These are phyloP conservation scores for Lates calcarifer DNA, from an alignment of 2,113 vertebrate species.

Conservation along the genomic window DNA sequence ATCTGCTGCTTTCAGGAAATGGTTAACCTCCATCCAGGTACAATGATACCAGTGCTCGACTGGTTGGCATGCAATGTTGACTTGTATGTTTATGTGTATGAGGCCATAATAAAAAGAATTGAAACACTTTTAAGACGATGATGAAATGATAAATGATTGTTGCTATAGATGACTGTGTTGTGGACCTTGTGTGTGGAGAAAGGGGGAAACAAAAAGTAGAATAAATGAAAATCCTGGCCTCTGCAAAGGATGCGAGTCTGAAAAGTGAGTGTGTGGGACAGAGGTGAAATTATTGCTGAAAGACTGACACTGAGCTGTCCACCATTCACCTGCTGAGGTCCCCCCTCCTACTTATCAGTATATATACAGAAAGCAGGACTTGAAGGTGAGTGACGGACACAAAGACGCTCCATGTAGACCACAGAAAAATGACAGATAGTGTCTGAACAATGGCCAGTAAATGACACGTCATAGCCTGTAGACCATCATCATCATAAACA, in stretches of 20 bases:
- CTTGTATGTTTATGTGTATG: background rate
- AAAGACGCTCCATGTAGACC: background rate
- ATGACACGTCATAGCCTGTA: background rate
- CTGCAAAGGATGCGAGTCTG: slow-evolving; percentile 22
- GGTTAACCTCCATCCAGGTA: slow-evolving; percentile 45
- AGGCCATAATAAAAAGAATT: slow-evolving; percentile 47
- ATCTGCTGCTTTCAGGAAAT: slow-evolving; percentile 27
- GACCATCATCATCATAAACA: background rate
- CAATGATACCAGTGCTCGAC: background rate
- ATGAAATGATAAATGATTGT: slow-evolving; percentile 5
- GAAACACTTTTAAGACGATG: background rate
- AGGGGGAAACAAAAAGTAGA: slow-evolving; percentile 2
- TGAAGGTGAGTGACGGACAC: slow-evolving; percentile 66
- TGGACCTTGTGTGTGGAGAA: slow-evolving; percentile 22
- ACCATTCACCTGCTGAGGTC: slow-evolving; percentile 19
- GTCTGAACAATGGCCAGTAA: background rate
- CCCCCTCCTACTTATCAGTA: slow-evolving; percentile 36
- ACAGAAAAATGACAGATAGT: background rate
- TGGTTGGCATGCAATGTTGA: slow-evolving; percentile 36
- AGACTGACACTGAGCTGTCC: slow-evolving; percentile 12
- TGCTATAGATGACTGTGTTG: slow-evolving; percentile 21
- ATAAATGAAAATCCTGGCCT: slow-evolving; percentile 13
- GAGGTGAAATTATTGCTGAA: background rate
- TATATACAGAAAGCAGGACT: slow-evolving; percentile 42
- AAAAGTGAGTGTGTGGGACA: background rate